phyloP scores from a whole-genome alignment of 2,888 invertebrate species.

The Ganaspis brasiliensis region DNA sequence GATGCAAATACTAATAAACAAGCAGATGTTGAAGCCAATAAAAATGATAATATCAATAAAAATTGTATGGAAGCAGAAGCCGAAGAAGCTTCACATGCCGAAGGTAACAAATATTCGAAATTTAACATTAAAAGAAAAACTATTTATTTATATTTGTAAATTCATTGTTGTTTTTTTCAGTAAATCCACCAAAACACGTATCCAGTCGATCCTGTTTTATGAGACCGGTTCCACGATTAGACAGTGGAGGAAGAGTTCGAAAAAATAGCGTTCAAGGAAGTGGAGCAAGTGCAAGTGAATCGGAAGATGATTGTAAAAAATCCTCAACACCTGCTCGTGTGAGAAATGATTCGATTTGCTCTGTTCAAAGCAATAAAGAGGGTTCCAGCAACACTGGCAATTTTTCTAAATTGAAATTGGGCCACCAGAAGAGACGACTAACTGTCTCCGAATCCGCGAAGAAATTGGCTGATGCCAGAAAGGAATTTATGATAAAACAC shows the following conservation, averaged over 20 bases:
- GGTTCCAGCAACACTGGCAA: conserved; percentile 45
- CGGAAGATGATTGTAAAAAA: conserved; percentile 84
- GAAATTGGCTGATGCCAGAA: conserved; percentile 82
- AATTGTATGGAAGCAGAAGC: conserved; percentile 18
- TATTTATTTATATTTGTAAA: conserved; percentile 40
- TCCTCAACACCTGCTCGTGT: conserved; percentile 70
- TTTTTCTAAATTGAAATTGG: conserved; percentile 57
- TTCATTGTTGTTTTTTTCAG: conserved; percentile 67
- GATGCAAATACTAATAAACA: conserved; percentile 35
- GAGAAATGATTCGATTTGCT: conserved; percentile 82
- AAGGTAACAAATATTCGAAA: conserved; percentile 47
- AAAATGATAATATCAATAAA: conserved; percentile 8
- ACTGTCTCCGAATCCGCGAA: conserved; percentile 81
- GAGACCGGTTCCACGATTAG: conserved; percentile 86
- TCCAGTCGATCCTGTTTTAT: conserved; percentile 84
- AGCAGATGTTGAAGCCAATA: background rate
- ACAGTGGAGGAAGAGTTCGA: conserved; percentile 80
- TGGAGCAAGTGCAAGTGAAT: conserved; percentile 84
- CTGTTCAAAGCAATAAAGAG: conserved; percentile 77
- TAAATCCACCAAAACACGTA: conserved; percentile 83
- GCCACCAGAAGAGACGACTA: conserved; percentile 71
- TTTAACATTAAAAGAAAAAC: conserved; percentile 8
- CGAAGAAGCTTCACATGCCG: conserved; percentile 40
- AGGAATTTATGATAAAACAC: conserved; percentile 82
- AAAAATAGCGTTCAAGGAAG: conserved; percentile 84